Evolutionary conservation across 1,140 invertebrate genomes (phyloP).

Genomic region (Odontomachus brunneus): DNA sequence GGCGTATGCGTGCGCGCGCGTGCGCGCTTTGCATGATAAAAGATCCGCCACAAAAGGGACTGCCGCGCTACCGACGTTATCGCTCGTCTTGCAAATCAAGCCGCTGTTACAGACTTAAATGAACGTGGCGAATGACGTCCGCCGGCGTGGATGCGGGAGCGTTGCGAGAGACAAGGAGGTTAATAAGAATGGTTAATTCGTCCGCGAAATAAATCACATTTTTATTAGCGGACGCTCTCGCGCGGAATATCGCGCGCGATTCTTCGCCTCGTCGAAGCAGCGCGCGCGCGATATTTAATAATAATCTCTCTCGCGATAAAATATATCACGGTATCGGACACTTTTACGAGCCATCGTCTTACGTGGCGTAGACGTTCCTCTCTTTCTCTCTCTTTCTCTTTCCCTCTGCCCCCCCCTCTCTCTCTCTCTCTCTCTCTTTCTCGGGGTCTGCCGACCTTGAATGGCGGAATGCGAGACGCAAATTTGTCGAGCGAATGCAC

Average conservation of each 20-base stretch:
- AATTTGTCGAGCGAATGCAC: slow-evolving; percentile 66
- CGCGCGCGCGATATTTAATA: slow-evolving; percentile 23
- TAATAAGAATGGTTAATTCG: slow-evolving; percentile 5
- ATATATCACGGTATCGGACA: slow-evolving; percentile 31
- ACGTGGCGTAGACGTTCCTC: background rate
- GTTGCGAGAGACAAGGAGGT: background rate
- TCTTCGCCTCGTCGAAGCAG: background rate
- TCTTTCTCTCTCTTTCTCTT: background rate
- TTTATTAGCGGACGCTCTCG: slow-evolving; percentile 27
- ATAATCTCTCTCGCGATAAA: slow-evolving; percentile 22
- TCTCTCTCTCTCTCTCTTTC: background rate
- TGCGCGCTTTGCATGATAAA: no score
- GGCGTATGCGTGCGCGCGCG: no score
- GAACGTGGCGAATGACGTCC: slow-evolving; percentile 28
- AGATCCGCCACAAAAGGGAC: no score
- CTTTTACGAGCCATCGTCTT: slow-evolving; percentile 35
- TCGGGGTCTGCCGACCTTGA: slow-evolving; percentile 60
- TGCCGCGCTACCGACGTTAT: slow-evolving; percentile 23
- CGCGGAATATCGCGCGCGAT: background rate
- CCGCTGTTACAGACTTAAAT: slow-evolving; percentile 7
- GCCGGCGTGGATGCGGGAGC: background rate
- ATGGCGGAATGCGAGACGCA: slow-evolving; percentile 52
- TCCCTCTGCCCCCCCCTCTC: background rate
- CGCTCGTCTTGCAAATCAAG: slow-evolving; percentile 12
- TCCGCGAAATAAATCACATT: slow-evolving; percentile 33